A percentile compares a stretch with the other conserved stretches of the same genome.
Evolutionary conservation across 2,797 vertebrate genomes (phyloP).

Genomic region (Danio choprae): DNA sequence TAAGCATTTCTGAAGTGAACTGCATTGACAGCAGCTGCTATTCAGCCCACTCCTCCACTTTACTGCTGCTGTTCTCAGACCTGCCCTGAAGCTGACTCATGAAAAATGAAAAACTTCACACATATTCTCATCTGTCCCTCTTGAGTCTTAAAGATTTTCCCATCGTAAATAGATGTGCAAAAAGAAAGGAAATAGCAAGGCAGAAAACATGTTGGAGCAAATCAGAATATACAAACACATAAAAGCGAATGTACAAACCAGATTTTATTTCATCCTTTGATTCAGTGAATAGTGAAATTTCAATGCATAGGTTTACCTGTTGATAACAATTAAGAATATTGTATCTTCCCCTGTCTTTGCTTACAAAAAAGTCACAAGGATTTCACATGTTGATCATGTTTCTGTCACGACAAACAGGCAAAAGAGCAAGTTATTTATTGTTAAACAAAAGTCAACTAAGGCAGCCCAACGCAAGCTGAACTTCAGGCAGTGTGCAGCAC

Average conservation of each 20-base stretch:
- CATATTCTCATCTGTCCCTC: conserved; percentile 43
- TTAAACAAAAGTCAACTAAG: too few relatives aligned
- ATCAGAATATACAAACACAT: too few relatives aligned
- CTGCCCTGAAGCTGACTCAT: conserved; percentile 43
- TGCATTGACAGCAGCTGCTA: conserved; percentile 14
- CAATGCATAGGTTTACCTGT: background rate
- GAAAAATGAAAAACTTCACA: conserved; percentile 42
- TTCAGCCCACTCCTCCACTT: conserved; percentile 8
- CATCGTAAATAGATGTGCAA: background rate
- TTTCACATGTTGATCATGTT: too few relatives aligned
- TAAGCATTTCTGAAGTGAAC: background rate
- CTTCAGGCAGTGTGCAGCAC: too few relatives aligned
- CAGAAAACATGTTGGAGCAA: background rate
- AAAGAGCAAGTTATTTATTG: too few relatives aligned
- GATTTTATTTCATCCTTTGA: background rate
- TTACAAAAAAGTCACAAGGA: too few relatives aligned
- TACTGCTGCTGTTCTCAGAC: conserved; percentile 39
- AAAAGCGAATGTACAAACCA: background rate
- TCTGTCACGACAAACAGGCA: too few relatives aligned
- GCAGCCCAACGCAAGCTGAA: too few relatives aligned
- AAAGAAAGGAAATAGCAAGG: background rate
- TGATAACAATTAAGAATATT: background rate
- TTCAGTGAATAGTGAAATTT: background rate
- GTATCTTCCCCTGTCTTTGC: too few relatives aligned
- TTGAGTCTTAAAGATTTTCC: conserved; percentile 20